These are phyloP conservation scores for Peromyscus eremicus DNA, from an alignment of 2,797 vertebrate genomes.

Conservation along the genomic window DNA sequence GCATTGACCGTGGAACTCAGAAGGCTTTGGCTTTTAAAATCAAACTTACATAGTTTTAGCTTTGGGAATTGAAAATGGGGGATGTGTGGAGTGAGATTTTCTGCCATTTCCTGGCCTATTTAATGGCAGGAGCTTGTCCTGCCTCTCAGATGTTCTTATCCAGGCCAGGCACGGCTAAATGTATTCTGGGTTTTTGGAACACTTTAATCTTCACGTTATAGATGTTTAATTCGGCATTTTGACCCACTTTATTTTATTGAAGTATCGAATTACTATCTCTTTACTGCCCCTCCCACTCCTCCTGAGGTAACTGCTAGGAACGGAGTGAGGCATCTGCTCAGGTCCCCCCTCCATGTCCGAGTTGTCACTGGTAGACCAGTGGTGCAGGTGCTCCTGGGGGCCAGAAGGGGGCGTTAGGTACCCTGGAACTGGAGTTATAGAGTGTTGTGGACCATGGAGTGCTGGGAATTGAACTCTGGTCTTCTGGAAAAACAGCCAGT, in stretches of 20 bases:
- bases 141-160: slow-evolving; percentile 39
- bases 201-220: slow-evolving; percentile 35
- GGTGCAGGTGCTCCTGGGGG: no score
- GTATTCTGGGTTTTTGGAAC: slow-evolving; percentile 46
- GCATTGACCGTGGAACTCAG: not conserved
- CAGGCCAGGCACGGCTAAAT: slow-evolving; percentile 54
- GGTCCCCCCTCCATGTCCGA: not conserved
- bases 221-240: slow-evolving; percentile 35
- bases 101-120: slow-evolving; percentile 50
- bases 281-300: not conserved
- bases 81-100: slow-evolving; percentile 11
- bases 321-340: not conserved
- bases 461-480: not conserved
- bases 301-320: not conserved
- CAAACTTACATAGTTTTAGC: slow-evolving; percentile 7
- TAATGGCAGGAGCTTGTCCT: not conserved
- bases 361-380: no score
- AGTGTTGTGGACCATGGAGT: not conserved
- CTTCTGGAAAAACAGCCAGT: not conserved
- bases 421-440: not conserved
- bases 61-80: not conserved
- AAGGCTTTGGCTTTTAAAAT: slow-evolving; percentile 31
- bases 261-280: not conserved
- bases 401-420: not conserved
- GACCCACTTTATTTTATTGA: slow-evolving; percentile 2